Evolutionary conservation across 2,113 vertebrate species (phyloP), one percentile per base, ranked within the genome.

Genomic region (Chrysochloris asiatica): DNA sequence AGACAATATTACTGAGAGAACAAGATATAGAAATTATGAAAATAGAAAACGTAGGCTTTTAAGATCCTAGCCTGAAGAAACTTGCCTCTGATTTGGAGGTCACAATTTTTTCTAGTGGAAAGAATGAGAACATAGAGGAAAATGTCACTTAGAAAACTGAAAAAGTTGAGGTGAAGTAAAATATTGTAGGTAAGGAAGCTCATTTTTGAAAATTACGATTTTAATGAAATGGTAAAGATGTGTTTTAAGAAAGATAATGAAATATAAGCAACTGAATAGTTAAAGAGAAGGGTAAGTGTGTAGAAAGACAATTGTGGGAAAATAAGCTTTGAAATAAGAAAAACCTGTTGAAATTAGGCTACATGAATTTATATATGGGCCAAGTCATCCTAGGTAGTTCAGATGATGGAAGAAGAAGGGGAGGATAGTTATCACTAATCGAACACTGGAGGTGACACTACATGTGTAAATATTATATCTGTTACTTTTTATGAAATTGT

Each of bases 161-260:
- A 59, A 11, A 80, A 33, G 43, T 47, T 83, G 26, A n/a, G n/a
- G 59, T 59, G 24, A 65, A 65, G 36, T 89, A 56, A 69, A 4
- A 43, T 81, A 47, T 69, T 63, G 52, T 78, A 47, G 43, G 45
- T 85, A 54, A 81, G 52, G 36, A 81, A 85, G 12, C 26, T 89
- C 36, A 43, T 82, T 41, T 28, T 85, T 16, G 65, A 61, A 83
- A 87, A 36, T 67, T 6, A 59, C 83, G 26, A 45, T 80, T 88
- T 93, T 17, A 81, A 52, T 85, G 33, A 88, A 69, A 69, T 82
- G 63, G 77, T 76, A 48, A 59, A 88, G 38, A 54, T 76, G 10
- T 52, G 0, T 75, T 63, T 71, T 76, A 95, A 88, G 67, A 19
- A 52, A 90, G 47, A 50, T 77, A 72, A n/a, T n/a, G n/a, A 87